Percentiles rank a stretch among this genome's conserved stretches.
Conservation (phyloP, 2,888 invertebrate species). For the Germaria angustata region DNA sequence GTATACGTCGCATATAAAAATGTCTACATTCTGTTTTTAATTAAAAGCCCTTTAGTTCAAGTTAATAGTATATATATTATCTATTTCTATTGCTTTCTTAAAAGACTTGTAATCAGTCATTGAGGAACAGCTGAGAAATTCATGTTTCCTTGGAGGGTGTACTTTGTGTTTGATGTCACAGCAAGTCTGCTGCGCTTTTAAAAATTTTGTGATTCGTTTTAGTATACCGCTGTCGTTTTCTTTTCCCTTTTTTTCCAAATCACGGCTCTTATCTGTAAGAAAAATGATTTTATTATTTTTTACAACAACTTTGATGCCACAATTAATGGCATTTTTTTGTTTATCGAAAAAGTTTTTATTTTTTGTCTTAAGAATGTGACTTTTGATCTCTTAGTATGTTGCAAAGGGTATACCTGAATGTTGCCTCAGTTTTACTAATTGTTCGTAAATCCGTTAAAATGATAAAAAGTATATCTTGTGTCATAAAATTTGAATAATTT, state of each 20-base stretch:
- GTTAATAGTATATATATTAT: too few relatives aligned
- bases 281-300: slow-evolving; percentile 58
- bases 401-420: slow-evolving; percentile 3
- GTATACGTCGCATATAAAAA: not conserved
- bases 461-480: slow-evolving; percentile 59
- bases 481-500: slow-evolving; percentile 51
- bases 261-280: slow-evolving; percentile 54
- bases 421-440: slow-evolving; percentile 60
- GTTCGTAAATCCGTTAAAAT: slow-evolving; percentile 59
- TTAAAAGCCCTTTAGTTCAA: not conserved
- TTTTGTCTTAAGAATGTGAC: slow-evolving; percentile 17
- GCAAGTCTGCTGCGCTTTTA: slow-evolving; percentile 22
- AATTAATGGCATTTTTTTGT: slow-evolving; percentile 56
- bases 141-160: not conserved
- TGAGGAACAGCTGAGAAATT: not conserved
- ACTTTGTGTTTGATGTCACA: slow-evolving; percentile 45
- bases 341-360: slow-evolving; percentile 53
- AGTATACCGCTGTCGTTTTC: not conserved
- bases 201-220: not conserved
- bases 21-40: not conserved
- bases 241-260: too few relatives aligned
- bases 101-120: not conserved
- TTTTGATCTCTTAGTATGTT: slow-evolving; percentile 8
- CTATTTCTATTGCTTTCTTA: not conserved
- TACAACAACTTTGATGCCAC: slow-evolving; percentile 31